phyloP scores from a whole-genome alignment of 2,797 vertebrate genomes.

The Betta splendens region DNA sequence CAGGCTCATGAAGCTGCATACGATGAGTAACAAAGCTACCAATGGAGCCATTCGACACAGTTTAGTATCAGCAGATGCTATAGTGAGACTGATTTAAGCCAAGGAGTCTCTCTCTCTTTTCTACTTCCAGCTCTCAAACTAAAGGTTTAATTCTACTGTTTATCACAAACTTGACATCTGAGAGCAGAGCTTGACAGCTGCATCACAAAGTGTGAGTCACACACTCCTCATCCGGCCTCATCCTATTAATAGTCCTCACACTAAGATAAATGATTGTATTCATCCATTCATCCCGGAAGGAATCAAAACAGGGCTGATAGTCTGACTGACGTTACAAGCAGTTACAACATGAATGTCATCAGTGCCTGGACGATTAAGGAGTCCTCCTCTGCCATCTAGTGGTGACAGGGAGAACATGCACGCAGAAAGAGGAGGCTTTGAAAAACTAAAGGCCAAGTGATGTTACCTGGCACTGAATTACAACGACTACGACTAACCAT shows the following conservation, averaged over 20 bases:
- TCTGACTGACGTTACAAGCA: slow-evolving; percentile 16
- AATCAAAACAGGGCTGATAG: no score
- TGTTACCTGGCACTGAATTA: no score
- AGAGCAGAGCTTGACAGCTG: slow-evolving; percentile 3
- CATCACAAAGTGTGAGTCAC: slow-evolving; percentile 22
- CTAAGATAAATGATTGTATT: slow-evolving; percentile 32
- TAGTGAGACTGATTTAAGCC: no score
- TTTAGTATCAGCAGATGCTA: no score
- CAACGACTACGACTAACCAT: no score
- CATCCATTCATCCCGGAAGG: slow-evolving; percentile 35
- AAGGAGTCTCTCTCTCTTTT: no score
- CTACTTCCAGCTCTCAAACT: no score
- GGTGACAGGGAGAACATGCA: slow-evolving; percentile 22
- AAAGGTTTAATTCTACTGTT: slow-evolving; percentile 47
- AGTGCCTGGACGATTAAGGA: neutral
- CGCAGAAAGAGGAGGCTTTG: neutral
- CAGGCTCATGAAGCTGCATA: no score
- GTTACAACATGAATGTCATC: neutral
- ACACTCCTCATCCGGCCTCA: slow-evolving; percentile 22
- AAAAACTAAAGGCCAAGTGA: no score
- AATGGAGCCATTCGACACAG: no score
- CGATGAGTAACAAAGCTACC: no score
- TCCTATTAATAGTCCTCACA: slow-evolving; percentile 10
- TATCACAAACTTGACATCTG: slow-evolving; percentile 36
- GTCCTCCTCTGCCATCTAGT: slow-evolving; percentile 65